These are phyloP conservation scores for Pangasius djambal DNA, from an alignment of 2,797 vertebrate genomes.

Conservation along the genomic window DNA sequence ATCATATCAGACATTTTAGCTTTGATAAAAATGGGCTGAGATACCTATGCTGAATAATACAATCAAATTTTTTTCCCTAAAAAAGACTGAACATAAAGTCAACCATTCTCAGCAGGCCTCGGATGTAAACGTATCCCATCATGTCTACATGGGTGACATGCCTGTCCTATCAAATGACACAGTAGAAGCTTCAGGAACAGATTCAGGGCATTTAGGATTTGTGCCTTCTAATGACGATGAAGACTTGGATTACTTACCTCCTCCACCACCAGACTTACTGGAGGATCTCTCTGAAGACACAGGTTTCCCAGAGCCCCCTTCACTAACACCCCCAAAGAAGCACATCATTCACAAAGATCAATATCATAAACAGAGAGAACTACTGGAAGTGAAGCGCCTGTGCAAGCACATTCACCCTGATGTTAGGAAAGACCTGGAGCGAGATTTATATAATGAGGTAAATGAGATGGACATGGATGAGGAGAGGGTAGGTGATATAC, in stretches of 20 bases:
- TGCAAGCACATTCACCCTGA: conserved; percentile 87
- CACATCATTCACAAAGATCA: conserved; percentile 73
- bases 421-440: conserved; percentile 85
- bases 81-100: conserved; percentile 83
- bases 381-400: conserved; percentile 83
- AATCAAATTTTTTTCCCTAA: conserved; percentile 70
- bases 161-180: conserved; percentile 62
- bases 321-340: conserved; percentile 65
- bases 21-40: conserved; percentile 19
- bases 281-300: conserved; percentile 74
- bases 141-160: conserved; percentile 66
- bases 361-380: conserved; percentile 81
- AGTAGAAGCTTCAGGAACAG: conserved; percentile 48
- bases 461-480: conserved; percentile 69
- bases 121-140: conserved; percentile 68
- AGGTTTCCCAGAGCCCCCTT: conserved; percentile 75
- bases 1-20: conserved; percentile 14
- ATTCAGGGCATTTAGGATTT: conserved; percentile 54
- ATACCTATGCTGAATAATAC: conserved; percentile 30
- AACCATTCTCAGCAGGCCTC: conserved; percentile 79
- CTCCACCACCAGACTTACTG: conserved; percentile 80
- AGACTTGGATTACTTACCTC: conserved; percentile 80
- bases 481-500: conserved; percentile 69
- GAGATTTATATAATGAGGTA: conserved; percentile 77
- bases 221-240: conserved; percentile 66